Evolutionary conservation across 2,113 vertebrate species (phyloP), one percentile per base, ranked within the genome.

Genomic region (Phodopus roborovskii): DNA sequence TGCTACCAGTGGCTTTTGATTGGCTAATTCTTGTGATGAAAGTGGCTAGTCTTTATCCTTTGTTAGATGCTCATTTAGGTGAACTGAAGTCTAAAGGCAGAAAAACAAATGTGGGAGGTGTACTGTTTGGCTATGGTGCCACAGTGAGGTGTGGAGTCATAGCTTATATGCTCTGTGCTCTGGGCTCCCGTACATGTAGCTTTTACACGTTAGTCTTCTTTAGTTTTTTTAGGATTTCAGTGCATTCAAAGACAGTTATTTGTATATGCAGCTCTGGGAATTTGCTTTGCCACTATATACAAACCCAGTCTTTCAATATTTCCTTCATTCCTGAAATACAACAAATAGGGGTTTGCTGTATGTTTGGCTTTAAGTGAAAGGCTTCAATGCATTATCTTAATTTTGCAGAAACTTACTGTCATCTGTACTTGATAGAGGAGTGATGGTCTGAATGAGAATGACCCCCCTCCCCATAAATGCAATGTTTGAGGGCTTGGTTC

Each of bases 371-470:
- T 93, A n/a, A 84, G 74, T 39, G 48, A 97, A 90, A 64, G 58
- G 19, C 87, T 92, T 95, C 68, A 94, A 66, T 84, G 56, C 73
- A 42, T 87, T 87, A 82, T 94, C 79, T 93, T 87, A 79, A 83
- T 83, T 92, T 96, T 87, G 50, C 2, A 87, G 82, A 91, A 86
- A 91, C 83, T 94, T 33, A 74, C 5, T 60, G 20, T 89, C 62
- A 92, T 30, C 30, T 62, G 0, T 70, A 5, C 30, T 85, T 92
- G 79, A 16, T 56, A 53, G n/a, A 75, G 24, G 28, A 48, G 64
- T 79, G 94, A 13, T 77, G 28, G 42, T 77, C 1, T 48, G 42
- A 48, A 16, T 30, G 45, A 48, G 42, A 16, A 48, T 48, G 42
- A 48, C 42, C 6, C 13, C 24, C 12, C 42, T 2, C 13, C 24